A percentile compares a stretch with the other conserved stretches of the same genome.
Conservation (phyloP, 2,113 vertebrate species). For the Gorilla gorilla region DNA sequence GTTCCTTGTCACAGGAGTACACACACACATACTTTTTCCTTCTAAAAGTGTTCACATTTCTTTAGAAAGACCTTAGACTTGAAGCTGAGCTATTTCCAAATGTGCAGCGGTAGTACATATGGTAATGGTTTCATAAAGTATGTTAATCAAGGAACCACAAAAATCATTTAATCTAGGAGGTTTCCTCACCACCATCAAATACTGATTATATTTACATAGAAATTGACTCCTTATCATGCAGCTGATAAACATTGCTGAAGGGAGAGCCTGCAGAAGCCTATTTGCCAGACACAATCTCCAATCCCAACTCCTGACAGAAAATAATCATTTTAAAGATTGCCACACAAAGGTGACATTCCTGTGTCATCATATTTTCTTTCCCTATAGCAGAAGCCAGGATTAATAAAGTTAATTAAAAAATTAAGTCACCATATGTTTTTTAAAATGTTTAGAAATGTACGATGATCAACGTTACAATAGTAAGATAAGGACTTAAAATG, state of each 20-base stretch:
- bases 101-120: background rate
- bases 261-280: slow-evolving; percentile 29
- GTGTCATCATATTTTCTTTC: slow-evolving; percentile 28
- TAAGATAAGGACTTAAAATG: slow-evolving; percentile 2
- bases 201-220: slow-evolving; percentile 76
- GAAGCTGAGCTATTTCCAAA: slow-evolving; percentile 40
- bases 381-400: slow-evolving; percentile 13
- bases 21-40: background rate
- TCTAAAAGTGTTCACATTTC: background rate
- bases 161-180: slow-evolving; percentile 70
- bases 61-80: background rate
- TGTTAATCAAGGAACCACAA: slow-evolving; percentile 65
- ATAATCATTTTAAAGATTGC: slow-evolving; percentile 55
- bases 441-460: slow-evolving; percentile 10
- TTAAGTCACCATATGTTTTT: background rate
- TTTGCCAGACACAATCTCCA: slow-evolving; percentile 38
- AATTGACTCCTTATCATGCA: slow-evolving; percentile 63
- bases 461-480: background rate
- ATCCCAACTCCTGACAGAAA: slow-evolving; percentile 39
- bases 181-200: slow-evolving; percentile 64
- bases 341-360: background rate
- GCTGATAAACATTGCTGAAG: slow-evolving; percentile 54
- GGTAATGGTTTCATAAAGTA: slow-evolving; percentile 62
- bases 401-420: slow-evolving; percentile 41
- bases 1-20: background rate